A percentile compares a stretch with the other conserved stretches of the same genome.
These are phyloP conservation scores for Dipus sagitta DNA, from an alignment of 2,797 vertebrate genomes.

Conservation along the genomic window DNA sequence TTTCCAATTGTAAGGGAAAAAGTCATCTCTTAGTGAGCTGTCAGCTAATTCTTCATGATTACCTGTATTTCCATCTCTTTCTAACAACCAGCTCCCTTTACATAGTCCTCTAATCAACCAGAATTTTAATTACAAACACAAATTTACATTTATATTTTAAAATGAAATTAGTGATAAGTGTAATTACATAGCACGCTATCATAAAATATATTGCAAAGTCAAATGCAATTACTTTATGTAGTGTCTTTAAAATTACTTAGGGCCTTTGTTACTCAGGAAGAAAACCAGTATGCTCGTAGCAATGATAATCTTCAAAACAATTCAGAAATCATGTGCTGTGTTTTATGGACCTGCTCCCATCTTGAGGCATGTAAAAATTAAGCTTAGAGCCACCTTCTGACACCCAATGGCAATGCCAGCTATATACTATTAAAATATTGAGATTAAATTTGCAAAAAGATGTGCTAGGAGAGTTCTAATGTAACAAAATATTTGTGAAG, in stretches of 20 bases:
- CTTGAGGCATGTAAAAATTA: slow-evolving; percentile 12
- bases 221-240: not conserved
- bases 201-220: slow-evolving; percentile 23
- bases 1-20: not conserved
- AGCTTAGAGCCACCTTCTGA: not conserved
- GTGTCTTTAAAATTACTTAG: not conserved
- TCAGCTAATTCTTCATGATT: not conserved
- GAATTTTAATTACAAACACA: slow-evolving; percentile 1
- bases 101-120: not conserved
- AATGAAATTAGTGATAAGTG: not conserved
- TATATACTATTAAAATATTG: slow-evolving; percentile 26
- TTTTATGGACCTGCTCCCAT: not conserved
- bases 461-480: not conserved
- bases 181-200: not conserved
- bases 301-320: not conserved
- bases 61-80: not conserved
- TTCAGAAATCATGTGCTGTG: not conserved
- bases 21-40: not conserved
- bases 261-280: not conserved
- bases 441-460: not conserved
- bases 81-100: not conserved
- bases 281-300: not conserved
- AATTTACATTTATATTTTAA: not conserved
- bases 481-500: not conserved
- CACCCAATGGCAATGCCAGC: not conserved